phyloP scores from a whole-genome alignment of 2,888 invertebrate genomes.

The Stenodema calcarata region DNA sequence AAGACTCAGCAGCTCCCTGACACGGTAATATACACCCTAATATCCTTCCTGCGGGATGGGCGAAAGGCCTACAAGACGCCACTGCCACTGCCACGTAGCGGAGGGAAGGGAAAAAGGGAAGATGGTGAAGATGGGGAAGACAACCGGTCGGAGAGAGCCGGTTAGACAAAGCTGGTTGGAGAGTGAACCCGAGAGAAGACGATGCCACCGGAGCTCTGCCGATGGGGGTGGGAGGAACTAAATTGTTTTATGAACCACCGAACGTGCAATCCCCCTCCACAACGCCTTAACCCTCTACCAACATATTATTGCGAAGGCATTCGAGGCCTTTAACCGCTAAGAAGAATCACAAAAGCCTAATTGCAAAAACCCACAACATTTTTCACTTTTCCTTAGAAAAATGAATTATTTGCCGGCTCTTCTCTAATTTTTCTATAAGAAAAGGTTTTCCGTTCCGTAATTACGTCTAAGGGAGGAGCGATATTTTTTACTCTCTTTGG shows the following conservation, averaged over 20 bases:
- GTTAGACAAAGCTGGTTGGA: neutral
- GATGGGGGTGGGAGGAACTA: neutral
- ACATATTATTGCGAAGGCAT: neutral
- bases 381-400: conserved; percentile 27
- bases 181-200: neutral
- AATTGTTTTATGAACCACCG: conserved; percentile 16
- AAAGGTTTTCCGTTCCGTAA: neutral
- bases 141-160: neutral
- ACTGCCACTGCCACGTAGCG: neutral
- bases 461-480: neutral
- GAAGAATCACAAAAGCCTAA: conserved; percentile 3
- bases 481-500: neutral
- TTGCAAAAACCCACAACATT: conserved; percentile 11
- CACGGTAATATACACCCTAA: conserved; percentile 21
- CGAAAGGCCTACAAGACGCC: neutral
- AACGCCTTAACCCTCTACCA: neutral
- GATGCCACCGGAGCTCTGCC: neutral
- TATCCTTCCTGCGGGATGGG: conserved; percentile 11
- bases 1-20: neutral
- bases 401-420: conserved; percentile 8
- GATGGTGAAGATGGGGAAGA: neutral
- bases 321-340: neutral
- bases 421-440: neutral
- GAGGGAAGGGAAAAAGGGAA: neutral
- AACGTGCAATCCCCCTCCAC: neutral